Evolutionary conservation across 2,113 vertebrate genomes (phyloP), one percentile per base, ranked within the genome.

Genomic region (Tyto alba): DNA sequence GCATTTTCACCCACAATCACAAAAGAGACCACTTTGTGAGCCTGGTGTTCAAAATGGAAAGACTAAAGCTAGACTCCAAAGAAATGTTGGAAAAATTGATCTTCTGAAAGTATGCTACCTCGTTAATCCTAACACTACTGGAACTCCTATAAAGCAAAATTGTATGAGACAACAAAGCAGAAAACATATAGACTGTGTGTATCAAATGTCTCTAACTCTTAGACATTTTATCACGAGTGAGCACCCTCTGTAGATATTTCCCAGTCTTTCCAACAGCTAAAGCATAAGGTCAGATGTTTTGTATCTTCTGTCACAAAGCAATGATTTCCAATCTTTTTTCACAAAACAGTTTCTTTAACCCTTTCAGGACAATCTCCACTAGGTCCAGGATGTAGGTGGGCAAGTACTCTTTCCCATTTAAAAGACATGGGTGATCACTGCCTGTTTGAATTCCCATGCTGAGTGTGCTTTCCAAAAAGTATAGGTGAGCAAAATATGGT

Each of bases 401-500:
- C 1, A 26, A 68, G 10, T 67, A 43, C 18, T 43, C 16, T 45
- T 36, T 36, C 17, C n/a, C 21, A 19, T 71, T 21, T 45, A 50
- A 48, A 85, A 73, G 47, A 30, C 3, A 10, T 13, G 30, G 16
- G 4, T 43, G 21, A 36, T 22, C 13, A 43, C 18, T 75, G 30
- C 17, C 25, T 75, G 2, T 76, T 84, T 76, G 47, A 85, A 48
- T 66, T 75, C 13, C 34, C 47, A 2, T 9, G 18, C 5, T 57
- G 69, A 56, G 75, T 27, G 7, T 43, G 12, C 5, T 34, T 75
- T 89, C 32, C 30, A 83, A 77, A 80, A 89, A 38, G 8, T 19
- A 16, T 2, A 50, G 19, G 6, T 43, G 40, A 77, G 27, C 10
- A 69, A 81, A 57, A 9, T 1, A 0, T 14, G 30, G 3, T 50